Evolutionary conservation across 2,113 vertebrate genomes (phyloP), one percentile per base, ranked within the genome.

Genomic region (Physeter macrocephalus): DNA sequence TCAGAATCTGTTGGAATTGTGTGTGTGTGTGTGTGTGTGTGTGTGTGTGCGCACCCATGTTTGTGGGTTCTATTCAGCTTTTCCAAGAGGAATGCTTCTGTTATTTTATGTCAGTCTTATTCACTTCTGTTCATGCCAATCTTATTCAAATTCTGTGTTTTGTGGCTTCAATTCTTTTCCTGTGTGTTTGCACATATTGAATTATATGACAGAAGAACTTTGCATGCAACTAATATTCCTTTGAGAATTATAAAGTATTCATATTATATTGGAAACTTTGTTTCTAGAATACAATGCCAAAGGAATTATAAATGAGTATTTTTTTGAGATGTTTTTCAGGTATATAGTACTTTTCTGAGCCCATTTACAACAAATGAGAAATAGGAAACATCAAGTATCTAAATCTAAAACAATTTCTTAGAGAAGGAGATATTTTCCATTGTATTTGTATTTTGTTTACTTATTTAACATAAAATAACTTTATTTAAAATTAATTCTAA

Each of bases 1-100:
- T 9, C 54, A 66, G 20, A 8, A 75, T 39, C 88, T 72, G 12
- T 34, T 78, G 23, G 5, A 88, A 82, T 6, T 25, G 12, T 31
- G 13, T 72, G 27, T 43, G 4, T 77, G 12, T 31, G 2, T 1
- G 2, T 2, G 5, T 46, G 3, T 31, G 2, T 1, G 2, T 2
- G 5, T 46, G 3, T 36, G 4, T 77, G 12, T 31, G 2, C 1
- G 3, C 17, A 4, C 25, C 49, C 49, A 17, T 52, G 49, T 93
- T 46, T 46, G 21, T 31, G 15, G n/a, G 0, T n/a, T 67, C 27
- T 34, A 27, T 75, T 49, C 36, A 69, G 6, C 46, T 62, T 66
- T 62, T 77, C 18, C 25, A 69, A 88, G 34, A 90, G 43, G 31
- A 87, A 39, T 62, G 49, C 0, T 72, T 94, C 27, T 78, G 18